Base-by-base conservation (phyloP, 2,888 invertebrate genomes). In the Scaptomyza polygonia region DNA sequence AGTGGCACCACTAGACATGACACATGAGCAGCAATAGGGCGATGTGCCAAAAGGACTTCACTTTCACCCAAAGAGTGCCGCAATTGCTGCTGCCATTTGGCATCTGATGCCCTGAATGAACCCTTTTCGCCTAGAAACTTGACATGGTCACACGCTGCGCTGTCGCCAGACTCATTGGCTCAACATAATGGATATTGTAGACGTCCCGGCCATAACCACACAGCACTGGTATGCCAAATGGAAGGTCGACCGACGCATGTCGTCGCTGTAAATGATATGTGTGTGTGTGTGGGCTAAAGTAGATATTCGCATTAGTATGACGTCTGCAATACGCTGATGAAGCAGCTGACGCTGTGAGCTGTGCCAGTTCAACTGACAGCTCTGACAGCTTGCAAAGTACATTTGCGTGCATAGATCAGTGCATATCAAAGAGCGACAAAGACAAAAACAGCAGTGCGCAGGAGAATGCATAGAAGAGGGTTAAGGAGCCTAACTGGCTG, bases 121-220 rank as follows among this genome's bases (percentile, higher is more conserved):
- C 54, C 72, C 73, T 62, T 54, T 18, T 36, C 16, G 36, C 36
- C 39, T 29, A 58, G 61, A 40, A 71, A 51, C 77, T 77, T 84
- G 75, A 72, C 81, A 80, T 70, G 68, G 76, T 80, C 78, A 51
- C 76, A 64, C 32, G 73, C 76, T 64, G 76, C 40, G 72, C 36
- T 49, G 34, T 39, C 58, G 49, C 49, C 43, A 40, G 45, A 44
- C 40, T 55, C 72, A 72, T 67, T 73, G 74, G 61, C 55, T 73
- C 27, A 34, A 55, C 47, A 62, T 65, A 69, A 65, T 73, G 54
- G 59, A 47, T 61, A 61, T 30, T 57, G 25, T 39, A 53, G 52
- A n/a, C n/a, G n/a, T 47, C 72, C 32, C 49, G 25, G 51, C 30
- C 56, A 40, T 44, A 39, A 45, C 11, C 39, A 47, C 40, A 14